Conservation (phyloP, 1,140 invertebrate genomes). For the Panagrolaimus sp. region DNA sequence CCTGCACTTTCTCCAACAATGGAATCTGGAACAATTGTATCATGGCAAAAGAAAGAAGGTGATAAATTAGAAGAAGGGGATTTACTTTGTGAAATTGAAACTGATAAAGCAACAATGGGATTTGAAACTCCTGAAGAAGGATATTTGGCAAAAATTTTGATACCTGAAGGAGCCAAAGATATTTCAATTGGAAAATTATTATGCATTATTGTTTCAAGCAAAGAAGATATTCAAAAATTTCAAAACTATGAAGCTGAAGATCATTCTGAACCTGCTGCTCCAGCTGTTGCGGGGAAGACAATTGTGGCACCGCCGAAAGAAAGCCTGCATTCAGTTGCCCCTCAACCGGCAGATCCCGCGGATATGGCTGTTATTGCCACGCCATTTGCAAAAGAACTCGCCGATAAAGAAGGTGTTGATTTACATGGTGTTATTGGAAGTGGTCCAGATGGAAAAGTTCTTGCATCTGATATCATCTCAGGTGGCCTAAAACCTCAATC, state of each 20-base stretch:
- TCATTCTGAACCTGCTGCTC: not conserved
- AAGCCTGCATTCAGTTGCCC: not conserved
- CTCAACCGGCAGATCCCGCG: not conserved
- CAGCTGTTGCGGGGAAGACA: not conserved
- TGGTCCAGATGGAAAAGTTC: not conserved
- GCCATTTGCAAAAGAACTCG: not conserved
- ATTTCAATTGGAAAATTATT: not conserved
- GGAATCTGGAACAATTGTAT: not conserved
- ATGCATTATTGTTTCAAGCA: not conserved
- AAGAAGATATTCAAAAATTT: not conserved
- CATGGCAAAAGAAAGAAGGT: not conserved
- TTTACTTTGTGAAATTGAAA: not conserved
- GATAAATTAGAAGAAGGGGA: not conserved
- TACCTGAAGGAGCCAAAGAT: not conserved
- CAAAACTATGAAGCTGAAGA: not conserved
- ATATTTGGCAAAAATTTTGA: conserved; percentile 3
- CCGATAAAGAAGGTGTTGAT: not conserved
- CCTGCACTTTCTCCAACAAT: not conserved
- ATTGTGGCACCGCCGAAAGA: not conserved
- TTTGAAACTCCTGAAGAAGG: conserved; percentile 6
- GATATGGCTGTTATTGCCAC: not conserved
- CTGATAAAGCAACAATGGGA: not conserved
- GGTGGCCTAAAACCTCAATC: not conserved
- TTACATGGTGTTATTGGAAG: not conserved
- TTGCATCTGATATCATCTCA: not conserved